These are phyloP conservation scores for Acleris laterana DNA, from an alignment of 2,888 invertebrate species.

Conservation along the genomic window DNA sequence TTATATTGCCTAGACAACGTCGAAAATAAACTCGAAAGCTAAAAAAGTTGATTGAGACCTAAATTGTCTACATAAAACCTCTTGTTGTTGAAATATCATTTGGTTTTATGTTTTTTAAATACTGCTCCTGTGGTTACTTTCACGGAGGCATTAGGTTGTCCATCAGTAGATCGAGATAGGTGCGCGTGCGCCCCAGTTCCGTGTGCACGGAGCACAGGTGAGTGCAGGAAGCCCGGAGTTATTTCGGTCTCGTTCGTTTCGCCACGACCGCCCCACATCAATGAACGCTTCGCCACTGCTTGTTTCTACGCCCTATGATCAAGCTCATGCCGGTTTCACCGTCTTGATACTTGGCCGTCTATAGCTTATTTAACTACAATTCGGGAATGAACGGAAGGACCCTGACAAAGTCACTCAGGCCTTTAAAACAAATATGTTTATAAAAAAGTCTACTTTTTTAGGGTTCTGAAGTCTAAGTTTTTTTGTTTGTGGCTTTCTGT, in stretches of 20 bases:
- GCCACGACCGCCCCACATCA: constrained; percentile 70
- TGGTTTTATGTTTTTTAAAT: no score
- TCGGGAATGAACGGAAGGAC: no score
- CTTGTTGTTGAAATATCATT: no score
- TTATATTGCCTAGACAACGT: no score
- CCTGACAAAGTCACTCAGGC: no score
- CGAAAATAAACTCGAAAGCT: no score
- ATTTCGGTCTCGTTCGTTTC: constrained; percentile 66
- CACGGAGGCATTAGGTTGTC: background rate
- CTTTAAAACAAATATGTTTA: background rate
- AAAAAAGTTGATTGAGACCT: no score
- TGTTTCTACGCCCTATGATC: constrained; percentile 61
- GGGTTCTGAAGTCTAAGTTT: no score
- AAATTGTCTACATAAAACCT: no score
- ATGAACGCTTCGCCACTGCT: constrained; percentile 68
- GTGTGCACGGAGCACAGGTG: constrained; percentile 29
- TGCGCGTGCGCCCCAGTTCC: constrained; percentile 18
- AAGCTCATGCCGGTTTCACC: constrained; percentile 33
- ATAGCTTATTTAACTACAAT: background rate
- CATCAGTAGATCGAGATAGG: background rate
- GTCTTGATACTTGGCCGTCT: constrained; percentile 52
- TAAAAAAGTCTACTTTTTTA: no score
- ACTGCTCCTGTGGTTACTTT: background rate
- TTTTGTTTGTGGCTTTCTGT: no score
- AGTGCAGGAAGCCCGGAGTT: constrained; percentile 48